Conservation (phyloP, 2,888 invertebrate genomes). For the Imbricaverruca yamaguchii region DNA sequence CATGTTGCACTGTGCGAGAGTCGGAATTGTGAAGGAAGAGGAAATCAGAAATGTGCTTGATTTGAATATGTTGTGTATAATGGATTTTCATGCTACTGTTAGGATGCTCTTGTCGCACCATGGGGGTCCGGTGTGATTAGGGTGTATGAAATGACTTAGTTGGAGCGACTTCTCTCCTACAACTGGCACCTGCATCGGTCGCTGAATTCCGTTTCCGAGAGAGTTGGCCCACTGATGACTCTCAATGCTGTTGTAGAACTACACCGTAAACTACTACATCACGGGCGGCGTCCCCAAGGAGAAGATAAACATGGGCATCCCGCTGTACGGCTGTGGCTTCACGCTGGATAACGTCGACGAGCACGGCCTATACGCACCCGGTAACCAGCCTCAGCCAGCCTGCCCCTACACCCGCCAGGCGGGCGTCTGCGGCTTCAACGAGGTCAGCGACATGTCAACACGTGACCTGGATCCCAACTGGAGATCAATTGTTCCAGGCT, state of each 20-base stretch:
- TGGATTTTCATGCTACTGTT: too few species aligned
- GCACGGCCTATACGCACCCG: conserved; percentile 49
- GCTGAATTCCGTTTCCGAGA: background rate
- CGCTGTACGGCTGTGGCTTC: conserved; percentile 62
- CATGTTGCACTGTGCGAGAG: too few species aligned
- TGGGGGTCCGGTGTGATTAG: too few species aligned
- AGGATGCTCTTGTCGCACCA: too few species aligned
- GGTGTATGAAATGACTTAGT: too few species aligned
- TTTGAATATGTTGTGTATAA: too few species aligned
- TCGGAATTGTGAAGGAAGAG: too few species aligned
- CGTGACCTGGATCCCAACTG: background rate
- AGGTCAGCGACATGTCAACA: conserved; percentile 44
- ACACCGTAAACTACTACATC: conserved; percentile 49
- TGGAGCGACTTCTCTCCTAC: too few species aligned
- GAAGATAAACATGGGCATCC: conserved; percentile 62
- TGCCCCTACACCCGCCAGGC: conserved; percentile 54
- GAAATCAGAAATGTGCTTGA: too few species aligned
- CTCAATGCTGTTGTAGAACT: conserved; percentile 35
- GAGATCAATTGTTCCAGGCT: too few species aligned
- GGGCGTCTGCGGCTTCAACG: conserved; percentile 64
- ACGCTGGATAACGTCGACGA: conserved; percentile 47
- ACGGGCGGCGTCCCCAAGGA: conserved; percentile 50
- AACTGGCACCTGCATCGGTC: too few species aligned
- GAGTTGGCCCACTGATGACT: background rate
- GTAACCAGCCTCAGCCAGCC: conserved; percentile 50